Base-by-base conservation (phyloP, 2,797 vertebrate genomes). In the Rhabdomys pumilio region DNA sequence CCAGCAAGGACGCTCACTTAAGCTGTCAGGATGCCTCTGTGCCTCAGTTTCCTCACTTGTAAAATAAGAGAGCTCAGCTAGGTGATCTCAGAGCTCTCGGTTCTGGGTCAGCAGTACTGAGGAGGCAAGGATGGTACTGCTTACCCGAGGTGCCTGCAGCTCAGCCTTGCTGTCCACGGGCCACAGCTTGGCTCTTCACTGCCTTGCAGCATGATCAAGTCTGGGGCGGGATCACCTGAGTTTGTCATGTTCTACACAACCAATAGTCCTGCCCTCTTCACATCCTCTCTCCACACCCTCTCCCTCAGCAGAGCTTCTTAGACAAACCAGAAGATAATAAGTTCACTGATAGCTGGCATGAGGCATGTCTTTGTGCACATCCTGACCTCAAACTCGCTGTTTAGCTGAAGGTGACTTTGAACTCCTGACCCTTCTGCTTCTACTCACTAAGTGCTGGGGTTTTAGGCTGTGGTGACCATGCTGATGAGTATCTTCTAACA, bases 41-140 rank as follows among this genome's bases (percentile, higher is more conserved):
- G 47, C 44, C 83, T 95, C 65, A 29, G 90, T 73, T 94, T 97
- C 61, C 73, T 95, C 47, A 85, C 17, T 55, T 91, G 59, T 88
- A 77, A 94, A 93, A 87, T 76, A 75, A 63, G 34, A 22, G 63
- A n/a, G 19, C 5, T 69, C 76, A 81, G 41, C 79, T 47, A 93
- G 84, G 63, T n/a, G 61, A 77, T 47, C 31, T 67, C 47, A 82
- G 77, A 91, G 5, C 44, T 94, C 73, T 55, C 34, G 22, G 73
- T 79, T 94, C 76, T 50, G 57, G 84, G 44, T 53, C 41, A 77
- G 50, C 38, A 47, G 14, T 47, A 4, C 61, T 59, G 13, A 57
- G 14, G 73, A 82, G 61, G 50, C 29, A 59, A 81, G 31, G n/a
- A 81, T 0, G 59, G 34, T 0, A 12, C 12, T 53, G 53, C 9